Evolutionary conservation across 2,113 vertebrate genomes (phyloP).

Genomic region (Phylloscopus trochilus): DNA sequence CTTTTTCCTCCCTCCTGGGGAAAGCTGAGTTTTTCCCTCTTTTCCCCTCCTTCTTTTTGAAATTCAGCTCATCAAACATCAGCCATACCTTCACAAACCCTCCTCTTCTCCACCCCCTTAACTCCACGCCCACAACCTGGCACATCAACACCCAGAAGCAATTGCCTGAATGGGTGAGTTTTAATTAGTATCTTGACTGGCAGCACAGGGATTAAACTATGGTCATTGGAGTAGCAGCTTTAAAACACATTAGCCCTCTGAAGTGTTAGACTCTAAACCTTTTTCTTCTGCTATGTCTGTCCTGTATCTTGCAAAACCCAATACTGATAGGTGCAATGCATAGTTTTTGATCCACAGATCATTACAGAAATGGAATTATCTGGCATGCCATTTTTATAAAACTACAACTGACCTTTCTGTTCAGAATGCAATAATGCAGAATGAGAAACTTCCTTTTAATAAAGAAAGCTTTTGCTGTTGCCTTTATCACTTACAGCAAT

Average conservation of each 20-base stretch:
- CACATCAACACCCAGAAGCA: conserved; percentile 25
- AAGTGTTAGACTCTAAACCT: conserved; percentile 30
- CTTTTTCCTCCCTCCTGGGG: not conserved
- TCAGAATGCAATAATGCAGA: not conserved
- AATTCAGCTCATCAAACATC: conserved; percentile 21
- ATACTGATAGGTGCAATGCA: not conserved
- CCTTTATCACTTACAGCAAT: not conserved
- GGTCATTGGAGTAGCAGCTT: conserved; percentile 1
- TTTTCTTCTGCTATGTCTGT: conserved; percentile 12
- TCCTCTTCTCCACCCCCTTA: not conserved
- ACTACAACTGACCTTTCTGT: not conserved
- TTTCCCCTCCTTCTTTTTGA: not conserved
- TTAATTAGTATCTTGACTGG: conserved; percentile 57
- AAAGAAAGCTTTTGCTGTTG: not conserved
- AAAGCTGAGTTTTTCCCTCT: not conserved
- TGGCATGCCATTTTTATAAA: not conserved
- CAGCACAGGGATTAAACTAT: conserved; percentile 60
- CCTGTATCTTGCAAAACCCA: conserved; percentile 22
- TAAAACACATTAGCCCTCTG: conserved; percentile 52
- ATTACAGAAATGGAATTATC: conserved; percentile 50
- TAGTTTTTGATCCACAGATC: conserved; percentile 12
- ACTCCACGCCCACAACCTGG: not conserved
- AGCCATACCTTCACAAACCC: not conserved
- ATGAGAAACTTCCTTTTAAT: not conserved
- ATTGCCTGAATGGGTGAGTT: conserved; percentile 63